Conservation (phyloP, 2,113 vertebrate genomes). For the Poeciliopsis occidentalis region DNA sequence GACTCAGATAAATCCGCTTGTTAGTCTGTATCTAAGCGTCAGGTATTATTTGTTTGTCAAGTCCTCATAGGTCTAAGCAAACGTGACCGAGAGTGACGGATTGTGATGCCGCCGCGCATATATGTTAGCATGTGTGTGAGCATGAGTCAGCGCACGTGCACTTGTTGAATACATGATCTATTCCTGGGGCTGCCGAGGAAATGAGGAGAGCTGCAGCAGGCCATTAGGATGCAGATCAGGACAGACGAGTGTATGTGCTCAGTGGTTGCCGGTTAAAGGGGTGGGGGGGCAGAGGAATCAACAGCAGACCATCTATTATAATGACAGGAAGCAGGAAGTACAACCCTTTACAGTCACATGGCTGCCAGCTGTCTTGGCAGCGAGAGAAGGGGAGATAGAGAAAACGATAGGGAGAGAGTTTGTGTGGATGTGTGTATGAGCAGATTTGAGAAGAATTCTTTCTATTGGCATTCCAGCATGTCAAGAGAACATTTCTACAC, state of each 20-base stretch:
- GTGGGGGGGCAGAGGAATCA: slow-evolving; percentile 44
- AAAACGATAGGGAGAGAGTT: slow-evolving; percentile 41
- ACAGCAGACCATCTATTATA: slow-evolving; percentile 73
- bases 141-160: slow-evolving; percentile 69
- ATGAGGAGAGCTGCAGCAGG: slow-evolving; percentile 42
- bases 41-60: slow-evolving; percentile 6
- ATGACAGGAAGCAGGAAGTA: slow-evolving; percentile 95
- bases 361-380: slow-evolving; percentile 72
- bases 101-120: background rate
- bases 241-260: slow-evolving; percentile 50
- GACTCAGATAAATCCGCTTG: slow-evolving; percentile 6
- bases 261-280: slow-evolving; percentile 30
- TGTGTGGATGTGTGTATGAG: slow-evolving; percentile 10
- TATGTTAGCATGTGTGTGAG: slow-evolving; percentile 24
- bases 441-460: background rate
- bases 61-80: background rate
- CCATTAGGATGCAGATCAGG: slow-evolving; percentile 49
- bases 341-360: slow-evolving; percentile 71
- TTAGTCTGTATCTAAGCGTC: slow-evolving; percentile 9
- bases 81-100: background rate
- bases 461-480: slow-evolving; percentile 45
- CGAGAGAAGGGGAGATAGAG: slow-evolving; percentile 46
- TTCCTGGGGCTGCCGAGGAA: slow-evolving; percentile 73
- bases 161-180: slow-evolving; percentile 88
- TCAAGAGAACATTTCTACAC: slow-evolving; percentile 16